These are phyloP conservation scores for Drosophila bunnanda DNA, from an alignment of 2,888 invertebrate species.

Conservation along the genomic window DNA sequence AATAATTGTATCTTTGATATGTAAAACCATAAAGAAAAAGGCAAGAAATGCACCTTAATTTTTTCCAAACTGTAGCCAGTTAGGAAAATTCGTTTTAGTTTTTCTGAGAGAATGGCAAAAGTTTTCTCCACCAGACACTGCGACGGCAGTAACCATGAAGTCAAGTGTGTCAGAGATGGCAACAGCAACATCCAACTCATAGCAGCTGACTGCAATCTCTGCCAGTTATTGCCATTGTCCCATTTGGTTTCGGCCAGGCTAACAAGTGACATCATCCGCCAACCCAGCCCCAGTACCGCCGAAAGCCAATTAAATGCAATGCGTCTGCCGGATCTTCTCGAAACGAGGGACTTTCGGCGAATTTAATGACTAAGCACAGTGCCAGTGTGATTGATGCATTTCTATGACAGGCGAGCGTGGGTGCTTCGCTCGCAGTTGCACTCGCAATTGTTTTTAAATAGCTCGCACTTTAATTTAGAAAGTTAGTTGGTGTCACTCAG, in stretches of 20 bases:
- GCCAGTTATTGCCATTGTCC: conserved; percentile 64
- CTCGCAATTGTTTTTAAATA: conserved; percentile 67
- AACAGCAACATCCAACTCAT: conserved; percentile 13
- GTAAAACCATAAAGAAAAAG: too few relatives aligned
- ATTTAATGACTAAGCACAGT: conserved; percentile 62
- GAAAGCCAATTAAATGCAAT: conserved; percentile 69
- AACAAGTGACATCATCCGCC: conserved; percentile 65
- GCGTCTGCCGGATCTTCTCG: conserved; percentile 69
- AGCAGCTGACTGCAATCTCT: conserved; percentile 53
- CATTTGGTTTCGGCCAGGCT: conserved; percentile 9
- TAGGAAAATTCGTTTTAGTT: background rate
- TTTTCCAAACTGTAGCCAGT: background rate
- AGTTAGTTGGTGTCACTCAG: conserved; percentile 33
- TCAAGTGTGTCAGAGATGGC: conserved; percentile 43
- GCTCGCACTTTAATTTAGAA: conserved; percentile 40
- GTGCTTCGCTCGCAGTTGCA: conserved; percentile 40
- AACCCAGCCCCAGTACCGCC: conserved; percentile 26
- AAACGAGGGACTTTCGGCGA: conserved; percentile 30
- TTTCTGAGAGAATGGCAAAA: background rate
- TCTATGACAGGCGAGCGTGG: conserved; percentile 61
- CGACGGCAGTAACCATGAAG: conserved; percentile 48
- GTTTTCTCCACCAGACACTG: conserved; percentile 57
- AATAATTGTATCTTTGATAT: too few relatives aligned
- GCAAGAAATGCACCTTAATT: background rate
- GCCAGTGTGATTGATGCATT: conserved; percentile 64